Evolutionary conservation across 2,888 invertebrate genomes (phyloP).

Genomic region (Drymonia ruficornis): DNA sequence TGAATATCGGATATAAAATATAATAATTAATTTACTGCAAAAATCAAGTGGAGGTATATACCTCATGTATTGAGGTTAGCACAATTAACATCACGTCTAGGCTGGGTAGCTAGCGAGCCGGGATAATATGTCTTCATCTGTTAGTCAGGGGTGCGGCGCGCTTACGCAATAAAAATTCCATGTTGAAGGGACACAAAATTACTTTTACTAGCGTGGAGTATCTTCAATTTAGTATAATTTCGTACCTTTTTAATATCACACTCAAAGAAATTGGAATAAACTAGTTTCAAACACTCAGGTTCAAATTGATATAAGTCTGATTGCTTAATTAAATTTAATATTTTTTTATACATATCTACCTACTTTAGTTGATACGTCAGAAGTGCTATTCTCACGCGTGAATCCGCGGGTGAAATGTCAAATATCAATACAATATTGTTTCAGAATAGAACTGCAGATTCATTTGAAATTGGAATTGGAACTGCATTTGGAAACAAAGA

Average conservation of each 20-base stretch:
- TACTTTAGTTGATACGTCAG: too few species aligned
- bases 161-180: slow-evolving; percentile 65
- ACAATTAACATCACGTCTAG: slow-evolving; percentile 23
- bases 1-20: not conserved
- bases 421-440: too few species aligned
- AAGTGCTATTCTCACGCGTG: too few species aligned
- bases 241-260: slow-evolving; percentile 36
- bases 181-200: slow-evolving; percentile 56
- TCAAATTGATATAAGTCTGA: not conserved
- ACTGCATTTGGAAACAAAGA: too few species aligned
- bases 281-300: slow-evolving; percentile 14
- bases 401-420: too few species aligned
- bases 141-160: slow-evolving; percentile 44
- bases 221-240: slow-evolving; percentile 55
- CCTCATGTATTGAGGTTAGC: slow-evolving; percentile 12
- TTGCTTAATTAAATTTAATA: not conserved
- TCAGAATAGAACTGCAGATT: too few species aligned
- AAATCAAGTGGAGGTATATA: not conserved
- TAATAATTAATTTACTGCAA: not conserved
- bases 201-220: slow-evolving; percentile 58
- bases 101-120: slow-evolving; percentile 21
- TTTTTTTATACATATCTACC: not conserved
- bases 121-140: slow-evolving; percentile 60
- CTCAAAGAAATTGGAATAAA: too few species aligned
- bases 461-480: too few species aligned